A percentile compares a stretch with the other conserved stretches of the same genome.
phyloP scores from a whole-genome alignment of 2,113 vertebrate genomes.

The Murina feae region DNA sequence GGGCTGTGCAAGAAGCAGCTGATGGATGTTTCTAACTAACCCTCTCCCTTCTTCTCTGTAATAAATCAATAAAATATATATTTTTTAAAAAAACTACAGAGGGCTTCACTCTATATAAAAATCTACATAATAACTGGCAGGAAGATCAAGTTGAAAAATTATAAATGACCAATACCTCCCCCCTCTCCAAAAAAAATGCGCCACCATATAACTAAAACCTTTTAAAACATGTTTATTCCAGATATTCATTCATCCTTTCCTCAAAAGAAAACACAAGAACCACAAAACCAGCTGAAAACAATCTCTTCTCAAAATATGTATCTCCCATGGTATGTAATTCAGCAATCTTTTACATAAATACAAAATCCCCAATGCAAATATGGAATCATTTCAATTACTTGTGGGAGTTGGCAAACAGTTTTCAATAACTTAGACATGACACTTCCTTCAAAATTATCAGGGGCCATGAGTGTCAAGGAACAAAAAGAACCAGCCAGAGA shows the following conservation, averaged over 20 bases:
- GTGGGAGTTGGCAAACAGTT: neutral
- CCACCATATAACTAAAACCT: neutral
- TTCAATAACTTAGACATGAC: neutral
- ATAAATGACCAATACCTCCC: neutral
- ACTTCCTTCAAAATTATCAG: neutral
- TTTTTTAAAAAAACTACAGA: neutral
- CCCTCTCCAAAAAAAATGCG: neutral
- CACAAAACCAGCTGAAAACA: neutral
- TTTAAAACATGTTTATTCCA: neutral
- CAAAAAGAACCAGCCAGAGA: neutral
- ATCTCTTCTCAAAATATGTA: constrained; percentile 33
- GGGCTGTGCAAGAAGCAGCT: too few species aligned
- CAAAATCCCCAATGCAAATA: constrained; percentile 38
- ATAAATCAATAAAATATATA: too few species aligned
- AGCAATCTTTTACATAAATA: constrained; percentile 15
- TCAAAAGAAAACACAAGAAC: constrained; percentile 6
- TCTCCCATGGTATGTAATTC: neutral
- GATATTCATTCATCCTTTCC: neutral
- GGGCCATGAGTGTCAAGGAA: neutral
- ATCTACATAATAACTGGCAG: neutral
- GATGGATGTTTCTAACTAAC: too few species aligned
- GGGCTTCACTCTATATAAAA: neutral
- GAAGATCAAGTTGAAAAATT: constrained; percentile 25
- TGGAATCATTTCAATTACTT: constrained; percentile 27
- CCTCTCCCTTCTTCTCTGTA: too few species aligned